phyloP scores from a whole-genome alignment of 1,140 invertebrate species.

The Penaeus indicus region DNA sequence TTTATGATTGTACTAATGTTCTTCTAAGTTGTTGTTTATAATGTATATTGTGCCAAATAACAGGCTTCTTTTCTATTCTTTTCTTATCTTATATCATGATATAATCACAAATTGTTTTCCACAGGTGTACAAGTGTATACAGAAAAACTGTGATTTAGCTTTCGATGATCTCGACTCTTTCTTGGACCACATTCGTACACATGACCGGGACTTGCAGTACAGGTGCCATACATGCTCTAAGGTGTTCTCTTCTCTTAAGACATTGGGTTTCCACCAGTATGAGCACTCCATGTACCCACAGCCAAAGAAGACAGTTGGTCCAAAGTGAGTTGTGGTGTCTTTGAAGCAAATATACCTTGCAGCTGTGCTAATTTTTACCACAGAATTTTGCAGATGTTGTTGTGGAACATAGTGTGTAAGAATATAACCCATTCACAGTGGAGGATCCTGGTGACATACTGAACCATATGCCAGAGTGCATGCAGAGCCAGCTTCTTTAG shows the following conservation, averaged over 20 bases:
- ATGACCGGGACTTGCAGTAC: constrained; percentile 76
- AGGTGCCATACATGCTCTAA: constrained; percentile 77
- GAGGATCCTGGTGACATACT: no score
- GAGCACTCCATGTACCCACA: constrained; percentile 74
- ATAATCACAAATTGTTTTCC: constrained; percentile 66
- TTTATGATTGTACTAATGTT: no score
- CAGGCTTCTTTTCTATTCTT: not conserved
- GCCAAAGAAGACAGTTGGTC: constrained; percentile 70
- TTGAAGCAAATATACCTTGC: not conserved
- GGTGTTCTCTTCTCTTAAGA: constrained; percentile 75
- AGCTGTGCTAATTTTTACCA: no score
- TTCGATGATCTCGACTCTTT: constrained; percentile 78
- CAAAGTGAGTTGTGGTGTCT: constrained; percentile 69
- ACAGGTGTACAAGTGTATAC: constrained; percentile 79
- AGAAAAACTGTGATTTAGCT: constrained; percentile 76
- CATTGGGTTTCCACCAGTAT: constrained; percentile 77
- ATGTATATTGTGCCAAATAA: not conserved
- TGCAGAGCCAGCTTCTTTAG: no score
- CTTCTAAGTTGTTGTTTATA: no score
- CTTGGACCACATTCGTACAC: constrained; percentile 75
- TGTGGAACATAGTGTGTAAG: no score
- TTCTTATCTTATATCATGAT: not conserved
- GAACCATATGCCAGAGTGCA: no score
- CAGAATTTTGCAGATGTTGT: no score
- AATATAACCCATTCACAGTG: no score